Percentiles rank a stretch among this genome's conserved stretches.
Evolutionary conservation across 2,797 vertebrate species (phyloP).

Genomic region (Ceryle rudis): DNA sequence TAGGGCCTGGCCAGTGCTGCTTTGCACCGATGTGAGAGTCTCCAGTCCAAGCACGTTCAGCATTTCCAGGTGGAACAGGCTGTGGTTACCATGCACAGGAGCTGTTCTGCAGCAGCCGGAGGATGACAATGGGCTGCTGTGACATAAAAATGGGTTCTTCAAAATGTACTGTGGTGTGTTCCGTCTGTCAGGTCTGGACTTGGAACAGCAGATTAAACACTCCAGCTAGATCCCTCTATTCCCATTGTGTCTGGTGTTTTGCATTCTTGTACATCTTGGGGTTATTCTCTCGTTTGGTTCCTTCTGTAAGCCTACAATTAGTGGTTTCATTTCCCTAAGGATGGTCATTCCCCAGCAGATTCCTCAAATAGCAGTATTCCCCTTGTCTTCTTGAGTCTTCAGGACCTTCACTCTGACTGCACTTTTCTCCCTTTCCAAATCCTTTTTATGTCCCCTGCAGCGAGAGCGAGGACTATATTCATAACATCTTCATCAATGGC

Average conservation of each 20-base stretch:
- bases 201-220: no score
- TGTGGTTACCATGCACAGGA: accelerated
- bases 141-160: background rate
- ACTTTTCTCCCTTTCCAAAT: background rate
- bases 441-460: background rate
- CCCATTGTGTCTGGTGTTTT: background rate
- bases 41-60: no score
- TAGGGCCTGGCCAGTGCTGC: background rate
- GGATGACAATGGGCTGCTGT: background rate
- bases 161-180: background rate
- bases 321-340: background rate
- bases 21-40: no score
- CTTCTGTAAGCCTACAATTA: background rate
- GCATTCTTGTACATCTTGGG: background rate
- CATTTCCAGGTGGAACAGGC: background rate
- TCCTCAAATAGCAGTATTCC: background rate
- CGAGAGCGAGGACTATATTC: no score
- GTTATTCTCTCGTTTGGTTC: background rate
- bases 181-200: no score
- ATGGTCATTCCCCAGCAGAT: background rate
- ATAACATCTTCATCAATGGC: no score
- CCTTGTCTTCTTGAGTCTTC: background rate
- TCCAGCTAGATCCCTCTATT: no score
- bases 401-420: background rate
- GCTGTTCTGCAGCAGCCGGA: background rate